Evolutionary conservation across 2,113 vertebrate genomes (phyloP).

Genomic region (Coracopsis vasa): DNA sequence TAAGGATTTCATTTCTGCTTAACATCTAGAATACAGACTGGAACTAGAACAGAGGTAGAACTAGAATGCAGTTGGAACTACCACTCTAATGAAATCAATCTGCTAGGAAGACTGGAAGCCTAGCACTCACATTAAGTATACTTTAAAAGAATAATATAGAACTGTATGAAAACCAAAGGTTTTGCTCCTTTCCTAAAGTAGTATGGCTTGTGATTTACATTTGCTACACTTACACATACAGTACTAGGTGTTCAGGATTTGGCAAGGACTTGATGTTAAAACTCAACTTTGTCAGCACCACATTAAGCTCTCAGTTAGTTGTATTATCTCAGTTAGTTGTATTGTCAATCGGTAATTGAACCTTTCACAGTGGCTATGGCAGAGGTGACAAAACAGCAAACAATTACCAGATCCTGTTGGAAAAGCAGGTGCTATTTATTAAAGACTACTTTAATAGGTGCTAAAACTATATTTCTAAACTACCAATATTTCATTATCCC

Average conservation of each 20-base stretch:
- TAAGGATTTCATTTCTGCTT: neutral
- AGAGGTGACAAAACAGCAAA: neutral
- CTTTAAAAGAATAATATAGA: neutral
- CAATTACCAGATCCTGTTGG: neutral
- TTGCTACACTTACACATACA: neutral
- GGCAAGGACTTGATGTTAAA: neutral
- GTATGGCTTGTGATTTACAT: neutral
- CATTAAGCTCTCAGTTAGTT: neutral
- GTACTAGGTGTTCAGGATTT: neutral
- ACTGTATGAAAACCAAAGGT: neutral
- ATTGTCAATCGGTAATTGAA: neutral
- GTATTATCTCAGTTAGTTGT: neutral
- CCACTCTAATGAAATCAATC: neutral
- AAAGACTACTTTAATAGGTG: neutral
- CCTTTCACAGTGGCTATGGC: neutral
- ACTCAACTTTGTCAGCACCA: constrained; percentile 1
- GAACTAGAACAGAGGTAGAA: neutral
- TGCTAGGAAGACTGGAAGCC: neutral
- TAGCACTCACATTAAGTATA: neutral
- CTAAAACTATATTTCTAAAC: neutral
- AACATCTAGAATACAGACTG: neutral
- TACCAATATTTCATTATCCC: neutral
- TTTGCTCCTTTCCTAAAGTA: neutral
- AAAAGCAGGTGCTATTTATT: neutral
- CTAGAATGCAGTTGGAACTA: neutral